These are phyloP conservation scores for Eulemur rubriventer DNA, from an alignment of 2,797 vertebrate species.

Conservation along the genomic window DNA sequence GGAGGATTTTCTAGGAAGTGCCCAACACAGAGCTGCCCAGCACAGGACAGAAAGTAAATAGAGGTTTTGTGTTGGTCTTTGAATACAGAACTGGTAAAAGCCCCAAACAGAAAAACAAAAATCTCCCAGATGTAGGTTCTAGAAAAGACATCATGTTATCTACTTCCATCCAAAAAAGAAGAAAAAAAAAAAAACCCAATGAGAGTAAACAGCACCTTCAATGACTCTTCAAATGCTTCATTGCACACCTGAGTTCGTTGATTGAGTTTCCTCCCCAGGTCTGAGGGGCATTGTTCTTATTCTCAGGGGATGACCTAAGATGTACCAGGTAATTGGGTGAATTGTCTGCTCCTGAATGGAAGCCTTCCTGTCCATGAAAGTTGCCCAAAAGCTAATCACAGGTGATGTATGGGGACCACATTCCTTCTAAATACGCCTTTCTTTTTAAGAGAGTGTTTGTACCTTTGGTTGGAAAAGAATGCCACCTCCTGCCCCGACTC, in stretches of 20 bases:
- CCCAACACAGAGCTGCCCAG: neutral
- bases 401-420: conserved; percentile 73
- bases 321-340: conserved; percentile 61
- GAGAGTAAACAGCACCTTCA: conserved; percentile 58
- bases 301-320: conserved; percentile 66
- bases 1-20: conserved; percentile 57
- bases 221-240: conserved; percentile 55
- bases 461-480: conserved; percentile 67
- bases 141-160: conserved; percentile 61
- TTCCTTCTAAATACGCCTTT: conserved; percentile 75
- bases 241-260: conserved; percentile 66
- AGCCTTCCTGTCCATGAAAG: conserved; percentile 72
- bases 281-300: conserved; percentile 59
- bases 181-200: conserved; percentile 10
- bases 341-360: conserved; percentile 76
- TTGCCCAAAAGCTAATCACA: conserved; percentile 79
- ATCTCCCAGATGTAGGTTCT: conserved; percentile 48
- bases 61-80: conserved; percentile 64
- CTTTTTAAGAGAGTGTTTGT: conserved; percentile 66
- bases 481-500: neutral
- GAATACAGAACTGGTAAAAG: conserved; percentile 73
- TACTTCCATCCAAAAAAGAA: conserved; percentile 31
- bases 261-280: conserved; percentile 63
- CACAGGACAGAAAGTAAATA: conserved; percentile 67
- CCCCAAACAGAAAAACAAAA: conserved; percentile 75